These are phyloP conservation scores for Seriola dumerili DNA, from an alignment of 2,113 vertebrate genomes.

Conservation along the genomic window DNA sequence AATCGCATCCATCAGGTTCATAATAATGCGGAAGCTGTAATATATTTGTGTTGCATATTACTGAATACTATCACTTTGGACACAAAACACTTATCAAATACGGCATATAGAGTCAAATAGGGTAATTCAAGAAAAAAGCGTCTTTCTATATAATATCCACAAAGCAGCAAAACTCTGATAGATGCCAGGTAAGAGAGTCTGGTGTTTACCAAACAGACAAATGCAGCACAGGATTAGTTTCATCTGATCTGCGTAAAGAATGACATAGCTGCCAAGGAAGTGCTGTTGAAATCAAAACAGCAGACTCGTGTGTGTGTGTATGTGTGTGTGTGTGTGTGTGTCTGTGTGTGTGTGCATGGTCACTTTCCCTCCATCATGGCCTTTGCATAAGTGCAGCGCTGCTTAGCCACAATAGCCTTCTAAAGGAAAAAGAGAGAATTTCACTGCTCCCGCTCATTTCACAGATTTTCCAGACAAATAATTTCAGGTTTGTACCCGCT, in stretches of 20 bases:
- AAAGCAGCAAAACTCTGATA: slow-evolving; percentile 3
- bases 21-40: slow-evolving; percentile 12
- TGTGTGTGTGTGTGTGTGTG: slow-evolving; percentile 21
- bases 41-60: slow-evolving; percentile 3
- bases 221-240: slow-evolving; percentile 36
- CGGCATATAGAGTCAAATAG: not conserved
- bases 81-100: not conserved
- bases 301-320: slow-evolving; percentile 30
- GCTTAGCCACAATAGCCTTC: slow-evolving; percentile 53
- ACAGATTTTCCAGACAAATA: slow-evolving; percentile 83
- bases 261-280: slow-evolving; percentile 52
- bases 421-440: slow-evolving; percentile 62
- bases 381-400: slow-evolving; percentile 39
- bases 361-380: slow-evolving; percentile 68
- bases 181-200: not conserved
- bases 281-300: slow-evolving; percentile 70
- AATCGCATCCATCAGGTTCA: slow-evolving; percentile 11
- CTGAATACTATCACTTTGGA: slow-evolving; percentile 4
- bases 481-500: slow-evolving; percentile 79
- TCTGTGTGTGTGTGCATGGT: slow-evolving; percentile 57
- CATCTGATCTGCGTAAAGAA: slow-evolving; percentile 50
- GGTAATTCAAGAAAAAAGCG: not conserved
- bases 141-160: not conserved
- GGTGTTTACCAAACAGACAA: slow-evolving; percentile 30
- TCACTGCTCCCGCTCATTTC: slow-evolving; percentile 75